These are phyloP conservation scores for Micrastur ruficollis DNA, from an alignment of 2,797 vertebrate species.

Conservation along the genomic window DNA sequence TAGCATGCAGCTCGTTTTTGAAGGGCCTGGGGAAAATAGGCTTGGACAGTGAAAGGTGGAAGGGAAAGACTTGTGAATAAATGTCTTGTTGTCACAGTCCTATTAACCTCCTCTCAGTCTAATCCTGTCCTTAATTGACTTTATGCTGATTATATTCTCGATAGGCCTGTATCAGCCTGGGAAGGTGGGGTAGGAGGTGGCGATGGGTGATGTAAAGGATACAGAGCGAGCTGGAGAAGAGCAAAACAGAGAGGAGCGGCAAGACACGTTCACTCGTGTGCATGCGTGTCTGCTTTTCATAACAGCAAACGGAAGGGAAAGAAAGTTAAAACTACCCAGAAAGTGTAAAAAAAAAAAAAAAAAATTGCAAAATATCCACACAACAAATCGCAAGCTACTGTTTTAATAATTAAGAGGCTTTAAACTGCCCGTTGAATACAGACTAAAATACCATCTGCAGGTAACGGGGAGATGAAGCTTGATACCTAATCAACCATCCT, in stretches of 20 bases:
- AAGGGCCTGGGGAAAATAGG: neutral
- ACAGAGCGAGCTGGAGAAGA: neutral
- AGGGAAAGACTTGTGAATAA: neutral
- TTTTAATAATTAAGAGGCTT: conserved; percentile 25
- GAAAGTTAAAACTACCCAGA: neutral
- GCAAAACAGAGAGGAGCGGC: neutral
- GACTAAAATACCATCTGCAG: neutral
- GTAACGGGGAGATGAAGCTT: neutral
- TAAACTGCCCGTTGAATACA: neutral
- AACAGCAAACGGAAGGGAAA: neutral
- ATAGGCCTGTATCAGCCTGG: neutral
- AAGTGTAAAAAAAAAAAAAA: neutral
- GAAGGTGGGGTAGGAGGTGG: neutral
- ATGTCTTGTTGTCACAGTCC: neutral
- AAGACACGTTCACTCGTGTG: neutral
- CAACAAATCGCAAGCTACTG: neutral
- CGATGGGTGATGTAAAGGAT: neutral
- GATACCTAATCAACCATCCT: neutral
- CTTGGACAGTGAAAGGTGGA: neutral
- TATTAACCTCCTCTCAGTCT: conserved; percentile 13
- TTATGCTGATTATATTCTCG: conserved; percentile 7
- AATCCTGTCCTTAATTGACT: conserved; percentile 46
- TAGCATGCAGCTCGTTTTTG: neutral
- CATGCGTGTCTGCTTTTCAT: rapidly evolving
- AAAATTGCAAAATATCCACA: neutral